Evolutionary conservation across 2,888 invertebrate species (phyloP), one percentile per base, ranked within the genome.

Genomic region (Bombylius discolor): DNA sequence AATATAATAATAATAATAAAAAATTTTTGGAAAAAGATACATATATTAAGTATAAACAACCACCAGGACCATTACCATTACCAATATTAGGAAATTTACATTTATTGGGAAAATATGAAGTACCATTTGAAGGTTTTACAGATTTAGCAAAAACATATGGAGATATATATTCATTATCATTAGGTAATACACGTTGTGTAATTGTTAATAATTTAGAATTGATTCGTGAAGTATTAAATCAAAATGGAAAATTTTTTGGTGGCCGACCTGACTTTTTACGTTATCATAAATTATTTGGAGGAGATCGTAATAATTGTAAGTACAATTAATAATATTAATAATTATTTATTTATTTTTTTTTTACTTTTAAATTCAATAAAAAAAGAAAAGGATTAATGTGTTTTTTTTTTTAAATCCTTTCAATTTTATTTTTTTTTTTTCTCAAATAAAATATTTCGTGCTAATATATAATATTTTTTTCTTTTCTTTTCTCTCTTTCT

Each of bases 261-360:
- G 88, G 89, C 11, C 77, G 91, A 5, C 90, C 90, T 0, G 82
- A 89, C 68, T 90, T 91, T 71, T 69, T 84, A 62, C 76, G 91
- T 39, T 90, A 87, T 69, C 84, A 89, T 67, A 80, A 83, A 61
- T 81, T 90, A n/a, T 91, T 91, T 70, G 89, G 87, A 49, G 89
- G 89, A 47, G 84, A 90, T 73, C 77, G 89, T 58, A 87, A 89
- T 72, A 89, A 89, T 69, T 89, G 90, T 90, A 74, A 89, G 90
- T 84, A 14, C 4, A 14, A 0, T 4, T 4, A 14, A 34, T 50
- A 50, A 50, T 9, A 39, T 32, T 11, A 49, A 12, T 13, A 49
- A 44, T 32, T 14, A 51, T 32, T 31, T 11, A 13, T 44, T 49
- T 31, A 3, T 23, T 23, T 2, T 44, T 49, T 31, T 31, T 23